Conservation (phyloP, 1,140 invertebrate species). For the Calephelis virginiensis region DNA sequence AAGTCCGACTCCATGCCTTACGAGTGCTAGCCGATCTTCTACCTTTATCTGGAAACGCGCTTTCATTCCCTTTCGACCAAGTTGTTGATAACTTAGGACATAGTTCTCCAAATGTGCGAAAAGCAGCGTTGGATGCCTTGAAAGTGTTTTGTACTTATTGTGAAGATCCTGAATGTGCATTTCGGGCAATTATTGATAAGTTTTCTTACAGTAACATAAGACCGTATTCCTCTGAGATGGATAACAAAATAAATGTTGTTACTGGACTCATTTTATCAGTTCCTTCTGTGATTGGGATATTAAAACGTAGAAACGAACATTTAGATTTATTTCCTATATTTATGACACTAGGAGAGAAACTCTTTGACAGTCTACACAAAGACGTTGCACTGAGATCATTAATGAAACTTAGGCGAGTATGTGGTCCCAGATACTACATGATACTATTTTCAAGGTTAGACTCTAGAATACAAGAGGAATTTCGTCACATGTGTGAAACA, state of each 20-base stretch:
- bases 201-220: constrained; percentile 80
- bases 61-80: constrained; percentile 83
- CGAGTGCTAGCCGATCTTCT: constrained; percentile 86
- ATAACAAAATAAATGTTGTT: constrained; percentile 81
- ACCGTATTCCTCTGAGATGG: constrained; percentile 73
- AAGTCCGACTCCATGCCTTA: constrained; percentile 88
- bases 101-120: constrained; percentile 86
- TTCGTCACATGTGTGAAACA: constrained; percentile 83
- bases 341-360: constrained; percentile 81
- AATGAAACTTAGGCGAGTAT: constrained; percentile 81
- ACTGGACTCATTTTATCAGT: constrained; percentile 84
- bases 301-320: constrained; percentile 60
- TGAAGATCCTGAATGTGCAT: constrained; percentile 78
- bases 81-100: constrained; percentile 87
- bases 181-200: constrained; percentile 81
- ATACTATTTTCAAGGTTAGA: constrained; percentile 69
- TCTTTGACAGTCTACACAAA: constrained; percentile 83
- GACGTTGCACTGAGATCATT: constrained; percentile 84
- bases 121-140: constrained; percentile 85
- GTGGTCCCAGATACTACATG: constrained; percentile 83
- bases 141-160: constrained; percentile 83
- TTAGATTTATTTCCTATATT: constrained; percentile 74
- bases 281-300: constrained; percentile 81
- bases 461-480: constrained; percentile 81
- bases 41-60: constrained; percentile 81